phyloP scores from a whole-genome alignment of 2,888 invertebrate species.

The Malthinus flaveolus region DNA sequence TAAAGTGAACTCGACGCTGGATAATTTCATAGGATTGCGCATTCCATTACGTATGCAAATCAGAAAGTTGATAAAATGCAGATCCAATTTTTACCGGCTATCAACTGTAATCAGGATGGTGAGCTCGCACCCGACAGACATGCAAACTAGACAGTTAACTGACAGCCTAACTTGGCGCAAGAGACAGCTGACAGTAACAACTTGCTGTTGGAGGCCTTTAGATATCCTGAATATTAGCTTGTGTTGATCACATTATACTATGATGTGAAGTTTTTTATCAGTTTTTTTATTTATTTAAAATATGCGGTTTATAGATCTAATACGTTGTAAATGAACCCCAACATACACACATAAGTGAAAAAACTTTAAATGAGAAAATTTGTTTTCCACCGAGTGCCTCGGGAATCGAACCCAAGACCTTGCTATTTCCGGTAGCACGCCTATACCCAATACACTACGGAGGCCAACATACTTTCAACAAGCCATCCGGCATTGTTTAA shows the following conservation, averaged over 20 bases:
- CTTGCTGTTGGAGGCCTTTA: slow-evolving; percentile 48
- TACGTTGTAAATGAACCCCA: too few species aligned
- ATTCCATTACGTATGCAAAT: slow-evolving; percentile 50
- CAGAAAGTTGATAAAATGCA: slow-evolving; percentile 51
- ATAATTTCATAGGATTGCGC: slow-evolving; percentile 43
- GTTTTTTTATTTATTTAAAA: not conserved
- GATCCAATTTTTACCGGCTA: slow-evolving; percentile 51
- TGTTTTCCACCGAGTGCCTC: too few species aligned
- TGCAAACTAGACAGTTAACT: slow-evolving; percentile 60
- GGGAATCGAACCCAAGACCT: too few species aligned
- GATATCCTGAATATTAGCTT: slow-evolving; percentile 57
- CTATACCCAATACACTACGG: too few species aligned
- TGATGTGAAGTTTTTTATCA: slow-evolving; percentile 23
- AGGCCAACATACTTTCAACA: too few species aligned
- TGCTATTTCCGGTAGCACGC: too few species aligned
- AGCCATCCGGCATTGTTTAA: too few species aligned
- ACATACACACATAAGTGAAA: too few species aligned
- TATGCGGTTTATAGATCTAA: too few species aligned
- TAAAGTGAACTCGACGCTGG: slow-evolving; percentile 39
- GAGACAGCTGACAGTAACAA: slow-evolving; percentile 56
- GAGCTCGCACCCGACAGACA: slow-evolving; percentile 50
- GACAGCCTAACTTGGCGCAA: slow-evolving; percentile 58
- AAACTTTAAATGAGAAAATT: too few species aligned
- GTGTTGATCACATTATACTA: slow-evolving; percentile 45
- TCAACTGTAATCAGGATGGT: slow-evolving; percentile 48